These are phyloP conservation scores for Acleris laterana DNA, from an alignment of 2,888 invertebrate species.

Conservation along the genomic window DNA sequence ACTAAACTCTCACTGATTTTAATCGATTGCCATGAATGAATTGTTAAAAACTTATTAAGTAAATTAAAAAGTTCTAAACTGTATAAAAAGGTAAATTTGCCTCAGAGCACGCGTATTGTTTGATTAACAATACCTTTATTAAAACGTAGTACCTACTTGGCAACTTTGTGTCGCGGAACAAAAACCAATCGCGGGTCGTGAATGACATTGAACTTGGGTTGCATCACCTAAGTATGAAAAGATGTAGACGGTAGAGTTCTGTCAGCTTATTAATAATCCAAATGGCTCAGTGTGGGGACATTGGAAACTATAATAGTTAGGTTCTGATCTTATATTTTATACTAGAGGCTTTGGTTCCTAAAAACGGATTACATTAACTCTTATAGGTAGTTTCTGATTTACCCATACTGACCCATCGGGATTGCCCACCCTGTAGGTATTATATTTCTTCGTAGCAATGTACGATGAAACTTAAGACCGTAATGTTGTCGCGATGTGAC, in stretches of 20 bases:
- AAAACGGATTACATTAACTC: too few relatives aligned
- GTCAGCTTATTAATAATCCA: neutral
- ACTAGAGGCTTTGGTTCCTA: too few relatives aligned
- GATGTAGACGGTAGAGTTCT: neutral
- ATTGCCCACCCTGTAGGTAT: neutral
- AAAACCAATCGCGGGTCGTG: neutral
- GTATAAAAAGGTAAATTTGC: neutral
- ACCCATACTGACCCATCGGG: too few relatives aligned
- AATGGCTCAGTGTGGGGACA: too few relatives aligned
- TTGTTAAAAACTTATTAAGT: too few relatives aligned
- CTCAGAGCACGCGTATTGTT: neutral
- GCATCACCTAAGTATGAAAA: slow-evolving; percentile 12
- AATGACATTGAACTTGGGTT: slow-evolving; percentile 31
- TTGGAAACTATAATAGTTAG: too few relatives aligned
- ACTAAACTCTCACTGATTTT: neutral
- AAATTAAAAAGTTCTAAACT: neutral
- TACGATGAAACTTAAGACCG: slow-evolving; percentile 1
- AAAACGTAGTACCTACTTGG: neutral
- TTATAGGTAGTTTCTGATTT: too few relatives aligned
- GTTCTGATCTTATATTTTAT: too few relatives aligned
- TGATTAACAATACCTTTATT: neutral
- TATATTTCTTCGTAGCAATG: neutral
- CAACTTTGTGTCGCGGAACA: neutral
- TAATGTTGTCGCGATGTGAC: neutral
- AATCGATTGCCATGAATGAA: neutral